Evolutionary conservation across 2,888 invertebrate genomes (phyloP), one percentile per base, ranked within the genome.

Genomic region (Glaucopsyche alexis): DNA sequence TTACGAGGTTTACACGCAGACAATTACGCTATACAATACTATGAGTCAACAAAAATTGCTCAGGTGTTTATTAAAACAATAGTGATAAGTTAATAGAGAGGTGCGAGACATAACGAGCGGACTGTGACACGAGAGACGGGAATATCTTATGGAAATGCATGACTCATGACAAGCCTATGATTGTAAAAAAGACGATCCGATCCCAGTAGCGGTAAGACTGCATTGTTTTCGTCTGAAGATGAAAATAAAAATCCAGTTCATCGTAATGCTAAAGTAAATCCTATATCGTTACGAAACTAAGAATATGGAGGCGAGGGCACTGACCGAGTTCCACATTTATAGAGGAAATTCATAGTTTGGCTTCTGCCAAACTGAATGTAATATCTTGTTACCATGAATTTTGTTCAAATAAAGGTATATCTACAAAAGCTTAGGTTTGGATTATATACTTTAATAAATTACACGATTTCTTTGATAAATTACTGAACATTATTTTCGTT

Each of bases 41-140:
- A 87, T 93, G 93, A 92, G 87, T 93, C 93, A 93, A 84, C 92
- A 86, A 82, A 90, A 90, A 90, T 89, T 87, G 87, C 88, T 81
- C 82, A 82, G 83, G 87, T 89, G 89, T 91, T 89, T 91, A 93
- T 92, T 90, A 91, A 93, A 92, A 93, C 93, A 93, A 93, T 93
- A 88, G 91, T 91, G 92, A 93, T 93, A 93, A 92, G 90, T 92
- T 93, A 90, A 93, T 93, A 90, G 85, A 85, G 81, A 87, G 86
- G 87, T 84, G 88, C 86, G 86, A 80, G 82, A 85, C 81, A 83
- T 89, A 89, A 90, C 90, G 90, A 91, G 89, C 87, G 81, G 42
- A 42, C 42, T 42, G 42, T 8, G 42, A 42, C 42, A 80, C 79
- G 85, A 83, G 86, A 88, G 87, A 85, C 85, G 84, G 80, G 90